These are phyloP conservation scores for Nemoura dubitans DNA, from an alignment of 2,888 invertebrate species.

Conservation along the genomic window DNA sequence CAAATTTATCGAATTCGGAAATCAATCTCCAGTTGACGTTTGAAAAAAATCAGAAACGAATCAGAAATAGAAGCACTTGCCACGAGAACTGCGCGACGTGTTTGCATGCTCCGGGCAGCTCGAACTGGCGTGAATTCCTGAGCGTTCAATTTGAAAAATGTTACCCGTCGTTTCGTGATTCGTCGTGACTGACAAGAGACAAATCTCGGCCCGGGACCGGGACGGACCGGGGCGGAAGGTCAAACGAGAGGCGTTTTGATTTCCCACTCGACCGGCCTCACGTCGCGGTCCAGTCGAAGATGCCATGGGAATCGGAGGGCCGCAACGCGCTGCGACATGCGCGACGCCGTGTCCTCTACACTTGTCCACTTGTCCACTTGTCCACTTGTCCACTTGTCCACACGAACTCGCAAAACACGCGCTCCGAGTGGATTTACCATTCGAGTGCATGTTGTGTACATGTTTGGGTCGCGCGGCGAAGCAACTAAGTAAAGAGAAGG, in stretches of 20 bases:
- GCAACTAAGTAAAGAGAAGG: constrained; percentile 4
- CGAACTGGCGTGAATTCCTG: background rate
- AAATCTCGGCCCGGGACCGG: background rate
- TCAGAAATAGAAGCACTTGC: background rate
- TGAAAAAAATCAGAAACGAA: background rate
- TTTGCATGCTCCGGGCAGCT: background rate
- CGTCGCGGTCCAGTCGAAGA: background rate
- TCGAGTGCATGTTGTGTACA: background rate
- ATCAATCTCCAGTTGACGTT: background rate
- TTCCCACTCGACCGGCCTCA: background rate
- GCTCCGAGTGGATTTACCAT: background rate
- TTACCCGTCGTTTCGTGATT: background rate
- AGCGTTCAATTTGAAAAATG: background rate
- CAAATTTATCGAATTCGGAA: background rate
- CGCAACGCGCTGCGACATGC: background rate
- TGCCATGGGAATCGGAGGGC: background rate
- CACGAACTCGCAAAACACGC: background rate
- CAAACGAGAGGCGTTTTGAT: background rate
- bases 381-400: background rate
- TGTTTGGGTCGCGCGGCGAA: background rate
- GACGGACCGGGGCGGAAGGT: background rate
- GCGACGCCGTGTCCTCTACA: no score
- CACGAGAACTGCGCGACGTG: background rate
- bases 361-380: background rate
- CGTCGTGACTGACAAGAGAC: constrained; percentile 5